phyloP scores from a whole-genome alignment of 2,113 vertebrate genomes.

The Cacatua alba region DNA sequence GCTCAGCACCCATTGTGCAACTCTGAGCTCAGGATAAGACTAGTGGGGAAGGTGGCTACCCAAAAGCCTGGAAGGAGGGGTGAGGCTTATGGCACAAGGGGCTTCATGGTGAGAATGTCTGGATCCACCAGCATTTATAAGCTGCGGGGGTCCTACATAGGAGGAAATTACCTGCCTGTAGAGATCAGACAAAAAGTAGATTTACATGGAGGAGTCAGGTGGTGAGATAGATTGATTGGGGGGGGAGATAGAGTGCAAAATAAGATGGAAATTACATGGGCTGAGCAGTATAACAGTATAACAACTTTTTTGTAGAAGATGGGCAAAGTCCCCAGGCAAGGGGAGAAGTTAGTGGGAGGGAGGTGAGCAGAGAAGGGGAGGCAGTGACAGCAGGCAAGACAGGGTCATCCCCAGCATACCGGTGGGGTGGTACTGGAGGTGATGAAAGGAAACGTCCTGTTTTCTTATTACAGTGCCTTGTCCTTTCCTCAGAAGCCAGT shows the following conservation, averaged over 20 bases:
- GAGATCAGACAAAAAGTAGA: background rate
- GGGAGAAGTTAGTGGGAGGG: background rate
- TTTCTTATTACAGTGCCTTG: background rate
- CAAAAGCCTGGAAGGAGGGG: accelerated
- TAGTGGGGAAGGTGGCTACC: background rate
- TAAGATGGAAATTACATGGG: background rate
- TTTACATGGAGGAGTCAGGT: background rate
- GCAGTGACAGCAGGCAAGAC: accelerated
- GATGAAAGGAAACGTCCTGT: background rate
- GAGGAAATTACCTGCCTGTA: background rate
- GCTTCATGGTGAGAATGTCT: background rate
- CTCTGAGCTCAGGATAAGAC: background rate
- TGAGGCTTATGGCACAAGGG: accelerated
- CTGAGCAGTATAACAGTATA: background rate
- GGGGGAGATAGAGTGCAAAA: background rate
- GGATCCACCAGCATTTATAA: background rate
- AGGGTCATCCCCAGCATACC: accelerated
- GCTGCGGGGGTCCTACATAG: background rate
- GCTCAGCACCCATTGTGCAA: accelerated
- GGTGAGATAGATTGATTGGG: background rate
- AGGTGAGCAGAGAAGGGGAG: background rate
- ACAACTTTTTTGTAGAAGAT: background rate
- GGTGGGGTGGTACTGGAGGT: background rate
- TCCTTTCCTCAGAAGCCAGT: background rate
- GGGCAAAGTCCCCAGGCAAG: background rate